Evolutionary conservation across 2,888 invertebrate species (phyloP).

Genomic region (Phragmatobia fuliginosa): DNA sequence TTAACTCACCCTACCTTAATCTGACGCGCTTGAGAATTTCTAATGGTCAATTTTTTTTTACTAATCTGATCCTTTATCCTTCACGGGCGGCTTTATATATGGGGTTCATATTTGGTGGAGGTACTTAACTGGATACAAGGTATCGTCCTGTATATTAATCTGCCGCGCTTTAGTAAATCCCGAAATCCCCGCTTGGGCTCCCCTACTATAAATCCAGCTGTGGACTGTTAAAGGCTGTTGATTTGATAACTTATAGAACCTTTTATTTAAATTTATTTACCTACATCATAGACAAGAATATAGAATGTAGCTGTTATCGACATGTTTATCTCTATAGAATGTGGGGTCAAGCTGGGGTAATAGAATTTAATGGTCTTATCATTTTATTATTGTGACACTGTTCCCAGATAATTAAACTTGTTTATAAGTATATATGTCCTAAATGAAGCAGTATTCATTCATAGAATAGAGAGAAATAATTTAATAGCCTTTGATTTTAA

Average conservation of each 20-base stretch:
- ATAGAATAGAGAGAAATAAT: neutral
- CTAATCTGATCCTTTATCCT: too few species aligned
- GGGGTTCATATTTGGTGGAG: too few species aligned
- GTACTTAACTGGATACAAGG: too few species aligned
- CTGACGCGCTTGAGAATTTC: too few species aligned
- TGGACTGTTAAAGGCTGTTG: too few species aligned
- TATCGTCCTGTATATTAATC: too few species aligned
- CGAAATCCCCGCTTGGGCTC: too few species aligned
- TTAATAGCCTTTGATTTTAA: neutral
- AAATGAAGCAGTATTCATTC: neutral
- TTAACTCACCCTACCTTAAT: too few species aligned
- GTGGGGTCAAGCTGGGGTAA: slow-evolving; percentile 42
- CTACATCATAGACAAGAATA: slow-evolving; percentile 16
- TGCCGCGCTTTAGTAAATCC: too few species aligned
- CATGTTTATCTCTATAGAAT: slow-evolving; percentile 50
- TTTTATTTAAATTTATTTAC: slow-evolving; percentile 1
- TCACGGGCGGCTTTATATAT: too few species aligned
- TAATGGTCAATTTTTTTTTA: too few species aligned
- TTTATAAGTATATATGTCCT: neutral
- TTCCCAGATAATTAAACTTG: neutral
- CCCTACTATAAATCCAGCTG: too few species aligned
- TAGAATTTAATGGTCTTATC: slow-evolving; percentile 26
- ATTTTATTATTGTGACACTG: slow-evolving; percentile 19
- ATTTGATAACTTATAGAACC: neutral
- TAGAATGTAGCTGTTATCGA: slow-evolving; percentile 27